Conservation (phyloP, 1,140 invertebrate species). For the Hyposmocoma kahamanoa region DNA sequence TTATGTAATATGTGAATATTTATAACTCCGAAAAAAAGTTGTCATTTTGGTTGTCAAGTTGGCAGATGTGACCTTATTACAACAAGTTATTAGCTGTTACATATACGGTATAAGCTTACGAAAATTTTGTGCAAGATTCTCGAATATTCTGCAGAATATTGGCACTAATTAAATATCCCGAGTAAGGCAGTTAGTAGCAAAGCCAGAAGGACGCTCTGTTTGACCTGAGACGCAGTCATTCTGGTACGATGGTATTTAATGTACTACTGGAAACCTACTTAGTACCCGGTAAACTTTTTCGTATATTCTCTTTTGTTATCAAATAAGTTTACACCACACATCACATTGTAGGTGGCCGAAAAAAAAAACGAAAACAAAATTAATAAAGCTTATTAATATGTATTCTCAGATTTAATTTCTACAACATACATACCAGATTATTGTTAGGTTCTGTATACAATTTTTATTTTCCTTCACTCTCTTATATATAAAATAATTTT, state of each 20-base stretch:
- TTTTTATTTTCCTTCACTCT: too few relatives aligned
- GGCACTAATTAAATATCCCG: too few relatives aligned
- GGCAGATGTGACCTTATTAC: neutral
- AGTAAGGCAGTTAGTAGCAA: constrained; percentile 23
- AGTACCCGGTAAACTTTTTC: too few relatives aligned
- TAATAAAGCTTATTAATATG: neutral
- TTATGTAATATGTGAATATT: too few relatives aligned
- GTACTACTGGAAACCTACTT: too few relatives aligned
- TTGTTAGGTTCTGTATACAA: too few relatives aligned
- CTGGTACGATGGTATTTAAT: constrained; percentile 12
- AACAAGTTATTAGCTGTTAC: neutral
- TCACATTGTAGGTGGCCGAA: constrained; percentile 1
- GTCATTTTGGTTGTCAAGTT: neutral
- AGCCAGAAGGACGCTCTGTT: constrained; percentile 20
- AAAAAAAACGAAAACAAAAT: neutral
- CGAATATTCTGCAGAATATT: too few relatives aligned
- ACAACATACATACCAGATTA: neutral
- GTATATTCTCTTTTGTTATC: constrained; percentile 12
- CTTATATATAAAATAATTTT: too few relatives aligned
- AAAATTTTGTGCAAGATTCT: constrained; percentile 14
- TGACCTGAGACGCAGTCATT: constrained; percentile 29
- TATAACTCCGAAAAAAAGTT: neutral
- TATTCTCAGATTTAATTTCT: neutral
- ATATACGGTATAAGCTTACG: neutral
- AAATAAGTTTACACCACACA: constrained; percentile 15